These are phyloP conservation scores for Rhamphomyia laevipes DNA, from an alignment of 2,888 invertebrate species.

Conservation along the genomic window DNA sequence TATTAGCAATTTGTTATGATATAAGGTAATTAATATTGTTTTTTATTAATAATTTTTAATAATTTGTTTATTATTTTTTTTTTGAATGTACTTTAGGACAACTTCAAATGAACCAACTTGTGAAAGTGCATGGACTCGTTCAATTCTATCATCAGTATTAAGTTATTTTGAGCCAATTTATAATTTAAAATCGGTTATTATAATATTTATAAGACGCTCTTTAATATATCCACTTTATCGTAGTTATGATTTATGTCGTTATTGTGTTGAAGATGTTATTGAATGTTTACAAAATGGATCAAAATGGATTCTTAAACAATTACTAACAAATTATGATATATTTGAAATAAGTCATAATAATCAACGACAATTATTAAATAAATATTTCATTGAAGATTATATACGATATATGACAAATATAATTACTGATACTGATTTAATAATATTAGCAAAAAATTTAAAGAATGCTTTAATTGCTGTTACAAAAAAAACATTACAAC, in stretches of 20 bases:
- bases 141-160: constrained; percentile 27
- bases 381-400: constrained; percentile 28
- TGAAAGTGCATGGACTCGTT: constrained; percentile 33
- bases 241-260: constrained; percentile 29
- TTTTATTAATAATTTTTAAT: not conserved
- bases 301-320: constrained; percentile 30
- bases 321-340: constrained; percentile 26
- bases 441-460: constrained; percentile 26
- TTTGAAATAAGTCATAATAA: constrained; percentile 20
- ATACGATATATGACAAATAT: constrained; percentile 23
- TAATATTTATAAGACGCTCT: constrained; percentile 30
- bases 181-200: constrained; percentile 25
- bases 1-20: constrained; percentile 34
- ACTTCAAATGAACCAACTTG: constrained; percentile 32
- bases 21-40: constrained; percentile 20
- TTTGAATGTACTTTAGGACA: constrained; percentile 16
- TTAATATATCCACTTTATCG: constrained; percentile 33
- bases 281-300: constrained; percentile 26
- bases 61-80: too few species aligned
- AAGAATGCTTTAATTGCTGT: constrained; percentile 28
- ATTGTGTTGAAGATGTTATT: constrained; percentile 29
- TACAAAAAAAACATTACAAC: constrained; percentile 25
- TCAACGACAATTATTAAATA: constrained; percentile 25
- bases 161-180: constrained; percentile 30
- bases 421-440: constrained; percentile 20